Percentiles rank a stretch among this genome's conserved stretches.
Evolutionary conservation across 2,888 invertebrate genomes (phyloP).

Genomic region (Cephus rjabovi): DNA sequence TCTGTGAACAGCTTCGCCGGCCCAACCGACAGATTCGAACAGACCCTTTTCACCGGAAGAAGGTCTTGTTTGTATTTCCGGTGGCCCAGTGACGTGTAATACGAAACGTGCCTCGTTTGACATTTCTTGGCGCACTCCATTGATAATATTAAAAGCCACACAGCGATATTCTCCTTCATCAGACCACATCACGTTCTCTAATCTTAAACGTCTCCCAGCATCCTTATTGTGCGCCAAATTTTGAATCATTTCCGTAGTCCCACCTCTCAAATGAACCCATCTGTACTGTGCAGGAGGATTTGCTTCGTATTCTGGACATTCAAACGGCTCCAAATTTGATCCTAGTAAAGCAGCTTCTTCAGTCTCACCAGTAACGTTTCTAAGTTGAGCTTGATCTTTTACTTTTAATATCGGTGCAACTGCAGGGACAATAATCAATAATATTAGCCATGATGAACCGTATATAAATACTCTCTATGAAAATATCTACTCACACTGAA

Average conservation of each 20-base stretch:
- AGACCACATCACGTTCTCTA: conserved; percentile 70
- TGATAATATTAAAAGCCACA: conserved; percentile 70
- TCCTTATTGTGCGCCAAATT: conserved; percentile 55
- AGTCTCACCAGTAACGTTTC: conserved; percentile 46
- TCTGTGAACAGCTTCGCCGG: conserved; percentile 57
- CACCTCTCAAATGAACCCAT: conserved; percentile 65
- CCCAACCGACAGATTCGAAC: conserved; percentile 59
- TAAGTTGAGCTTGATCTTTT: conserved; percentile 32
- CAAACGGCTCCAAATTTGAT: conserved; percentile 66
- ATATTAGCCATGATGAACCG: neutral
- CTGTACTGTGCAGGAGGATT: conserved; percentile 70
- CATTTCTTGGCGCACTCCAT: conserved; percentile 61
- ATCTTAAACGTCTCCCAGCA: conserved; percentile 61
- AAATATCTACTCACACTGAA: conserved; percentile 68
- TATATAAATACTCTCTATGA: neutral
- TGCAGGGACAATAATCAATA: conserved; percentile 41
- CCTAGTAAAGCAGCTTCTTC: conserved; percentile 65
- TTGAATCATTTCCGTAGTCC: conserved; percentile 50
- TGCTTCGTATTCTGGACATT: conserved; percentile 69
- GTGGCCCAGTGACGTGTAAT: conserved; percentile 61
- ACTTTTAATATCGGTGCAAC: conserved; percentile 64
- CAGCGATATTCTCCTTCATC: conserved; percentile 72
- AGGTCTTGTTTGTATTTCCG: conserved; percentile 58
- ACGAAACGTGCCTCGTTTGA: conserved; percentile 53
- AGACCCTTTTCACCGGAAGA: conserved; percentile 48